Percentiles rank a stretch among this genome's conserved stretches.
Conservation (phyloP, 2,113 vertebrate genomes). For the Lates calcarifer region DNA sequence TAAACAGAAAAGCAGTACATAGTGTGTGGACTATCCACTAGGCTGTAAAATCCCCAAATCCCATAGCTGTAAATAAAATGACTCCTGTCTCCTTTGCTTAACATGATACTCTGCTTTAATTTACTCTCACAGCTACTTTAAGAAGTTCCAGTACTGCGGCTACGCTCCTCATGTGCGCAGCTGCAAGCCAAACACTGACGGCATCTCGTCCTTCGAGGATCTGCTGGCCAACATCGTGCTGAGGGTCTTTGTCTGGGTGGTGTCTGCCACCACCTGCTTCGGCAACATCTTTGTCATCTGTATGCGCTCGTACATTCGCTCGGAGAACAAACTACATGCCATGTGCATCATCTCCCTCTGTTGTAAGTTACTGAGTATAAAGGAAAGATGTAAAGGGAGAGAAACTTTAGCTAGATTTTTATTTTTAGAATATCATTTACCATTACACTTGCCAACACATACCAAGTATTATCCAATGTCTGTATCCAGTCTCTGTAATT, state of each 20-base stretch:
- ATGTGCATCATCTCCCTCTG: conserved; percentile 98
- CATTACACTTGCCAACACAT: too few species aligned
- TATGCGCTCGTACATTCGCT: conserved; percentile 94
- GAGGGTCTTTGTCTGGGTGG: conserved; percentile 98
- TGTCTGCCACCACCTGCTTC: conserved; percentile 94
- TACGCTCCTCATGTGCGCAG: conserved; percentile 96
- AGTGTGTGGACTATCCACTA: neutral
- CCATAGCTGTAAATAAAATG: neutral
- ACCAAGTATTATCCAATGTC: neutral
- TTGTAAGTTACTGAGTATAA: conserved; percentile 87
- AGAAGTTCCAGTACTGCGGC: conserved; percentile 98
- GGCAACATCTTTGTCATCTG: conserved; percentile 98
- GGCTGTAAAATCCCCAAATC: neutral
- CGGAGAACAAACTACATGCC: conserved; percentile 95
- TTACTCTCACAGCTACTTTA: conserved; percentile 90
- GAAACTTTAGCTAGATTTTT: neutral
- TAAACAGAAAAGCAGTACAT: neutral
- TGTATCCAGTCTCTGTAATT: neutral
- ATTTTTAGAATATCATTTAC: neutral
- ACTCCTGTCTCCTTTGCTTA: neutral
- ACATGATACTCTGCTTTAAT: neutral
- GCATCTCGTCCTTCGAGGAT: conserved; percentile 96
- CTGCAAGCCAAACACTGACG: conserved; percentile 97
- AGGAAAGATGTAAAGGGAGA: neutral
- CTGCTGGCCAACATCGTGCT: conserved; percentile 95